Percentiles rank a stretch among this genome's conserved stretches.
phyloP scores from a whole-genome alignment of 2,113 vertebrate genomes.

The Sakesphorus luctuosus region DNA sequence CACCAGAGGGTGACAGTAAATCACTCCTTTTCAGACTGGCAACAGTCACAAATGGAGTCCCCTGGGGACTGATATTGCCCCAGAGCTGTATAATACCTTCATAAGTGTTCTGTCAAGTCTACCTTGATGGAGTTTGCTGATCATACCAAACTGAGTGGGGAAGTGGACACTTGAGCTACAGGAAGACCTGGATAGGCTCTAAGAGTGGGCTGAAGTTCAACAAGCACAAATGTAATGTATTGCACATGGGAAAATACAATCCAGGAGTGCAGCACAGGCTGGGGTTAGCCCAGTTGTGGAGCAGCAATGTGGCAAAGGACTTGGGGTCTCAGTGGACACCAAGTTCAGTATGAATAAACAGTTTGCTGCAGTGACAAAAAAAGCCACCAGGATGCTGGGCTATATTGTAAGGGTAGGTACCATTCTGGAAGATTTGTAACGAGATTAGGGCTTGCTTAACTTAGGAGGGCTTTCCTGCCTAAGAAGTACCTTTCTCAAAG shows the following conservation, averaged over 20 bases:
- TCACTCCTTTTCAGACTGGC: background rate
- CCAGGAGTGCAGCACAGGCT: background rate
- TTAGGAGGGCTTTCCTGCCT: no score
- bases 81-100: background rate
- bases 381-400: background rate
- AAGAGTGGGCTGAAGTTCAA: background rate
- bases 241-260: background rate
- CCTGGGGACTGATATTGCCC: no score
- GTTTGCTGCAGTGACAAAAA: background rate
- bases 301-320: background rate
- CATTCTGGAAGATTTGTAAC: no score
- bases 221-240: background rate
- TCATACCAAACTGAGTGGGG: background rate
- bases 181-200: background rate
- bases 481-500: no score
- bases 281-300: background rate
- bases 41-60: background rate
- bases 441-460: no score
- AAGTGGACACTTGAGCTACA: background rate
- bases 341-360: background rate
- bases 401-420: background rate
- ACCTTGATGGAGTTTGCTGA: background rate
- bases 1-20: background rate
- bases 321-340: background rate
- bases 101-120: background rate